Conservation (phyloP, 2,113 vertebrate genomes). For the Solenodon paradoxus region DNA sequence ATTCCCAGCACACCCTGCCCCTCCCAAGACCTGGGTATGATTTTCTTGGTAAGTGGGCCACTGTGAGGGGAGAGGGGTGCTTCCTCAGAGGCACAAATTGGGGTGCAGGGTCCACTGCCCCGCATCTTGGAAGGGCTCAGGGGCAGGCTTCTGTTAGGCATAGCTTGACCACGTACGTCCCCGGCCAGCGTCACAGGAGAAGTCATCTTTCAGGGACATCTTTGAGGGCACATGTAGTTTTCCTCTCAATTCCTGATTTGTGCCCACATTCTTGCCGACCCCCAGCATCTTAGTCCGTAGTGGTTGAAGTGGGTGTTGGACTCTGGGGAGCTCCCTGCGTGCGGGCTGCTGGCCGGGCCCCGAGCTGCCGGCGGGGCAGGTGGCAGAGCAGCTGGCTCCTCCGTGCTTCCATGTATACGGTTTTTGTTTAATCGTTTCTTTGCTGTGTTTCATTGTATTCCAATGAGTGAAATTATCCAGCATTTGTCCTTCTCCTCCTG, state of each 20-base stretch:
- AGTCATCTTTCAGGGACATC: neutral
- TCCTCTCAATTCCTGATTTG: neutral
- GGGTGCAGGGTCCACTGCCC: no score
- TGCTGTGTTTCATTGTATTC: no score
- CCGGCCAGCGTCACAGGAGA: neutral
- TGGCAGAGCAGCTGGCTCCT: no score
- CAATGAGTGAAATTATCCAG: no score
- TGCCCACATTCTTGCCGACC: neutral
- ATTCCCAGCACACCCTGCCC: accelerated
- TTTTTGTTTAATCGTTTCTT: no score
- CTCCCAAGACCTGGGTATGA: neutral
- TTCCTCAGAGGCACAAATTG: neutral
- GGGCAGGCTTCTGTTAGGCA: neutral
- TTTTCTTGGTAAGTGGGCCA: neutral
- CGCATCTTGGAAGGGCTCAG: accelerated
- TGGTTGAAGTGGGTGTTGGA: neutral
- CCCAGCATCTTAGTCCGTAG: neutral
- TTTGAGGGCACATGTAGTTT: neutral
- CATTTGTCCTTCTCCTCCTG: no score
- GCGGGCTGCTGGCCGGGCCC: no score
- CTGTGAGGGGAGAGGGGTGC: accelerated
- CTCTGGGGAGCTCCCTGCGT: neutral
- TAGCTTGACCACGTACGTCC: neutral
- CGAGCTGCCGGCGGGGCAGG: neutral
- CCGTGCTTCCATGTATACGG: no score